phyloP scores from a whole-genome alignment of 1,140 invertebrate genomes.

The Polyergus mexicanus region DNA sequence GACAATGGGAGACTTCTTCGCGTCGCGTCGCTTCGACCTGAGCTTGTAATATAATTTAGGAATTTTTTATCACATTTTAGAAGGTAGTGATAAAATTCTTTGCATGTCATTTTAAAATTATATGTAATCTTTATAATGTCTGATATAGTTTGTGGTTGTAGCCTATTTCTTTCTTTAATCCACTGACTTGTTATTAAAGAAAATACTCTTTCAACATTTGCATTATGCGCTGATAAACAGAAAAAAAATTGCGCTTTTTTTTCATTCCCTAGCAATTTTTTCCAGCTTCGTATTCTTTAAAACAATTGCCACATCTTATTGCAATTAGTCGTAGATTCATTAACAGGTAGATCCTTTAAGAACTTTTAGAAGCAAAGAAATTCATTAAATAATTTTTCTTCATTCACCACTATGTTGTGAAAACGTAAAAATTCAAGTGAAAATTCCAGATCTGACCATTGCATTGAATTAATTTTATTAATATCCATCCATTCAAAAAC shows the following conservation, averaged over 20 bases:
- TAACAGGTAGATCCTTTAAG: background rate
- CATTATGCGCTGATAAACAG: too few species aligned
- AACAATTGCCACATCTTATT: constrained; percentile 2
- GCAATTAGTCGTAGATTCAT: background rate
- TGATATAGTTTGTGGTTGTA: background rate
- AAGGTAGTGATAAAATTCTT: background rate
- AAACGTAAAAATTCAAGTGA: constrained; percentile 14
- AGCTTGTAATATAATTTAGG: background rate
- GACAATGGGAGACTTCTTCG: too few species aligned
- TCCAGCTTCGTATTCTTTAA: background rate
- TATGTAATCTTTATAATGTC: background rate
- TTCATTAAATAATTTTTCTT: constrained; percentile 17
- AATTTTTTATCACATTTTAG: background rate
- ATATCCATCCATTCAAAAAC: constrained; percentile 5
- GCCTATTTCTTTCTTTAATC: background rate
- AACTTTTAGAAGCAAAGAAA: constrained; percentile 28
- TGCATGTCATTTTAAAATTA: background rate
- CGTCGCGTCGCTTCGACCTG: too few species aligned
- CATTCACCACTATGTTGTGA: background rate
- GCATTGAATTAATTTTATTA: background rate
- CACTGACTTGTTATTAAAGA: background rate
- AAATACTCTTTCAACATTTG: constrained; percentile 11
- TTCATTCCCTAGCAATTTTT: background rate
- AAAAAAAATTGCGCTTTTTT: constrained; percentile 17
- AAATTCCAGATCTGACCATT: background rate